Evolutionary conservation across 2,113 vertebrate species (phyloP), one percentile per base, ranked within the genome.

Genomic region (Leptobrachium ailaonicum): DNA sequence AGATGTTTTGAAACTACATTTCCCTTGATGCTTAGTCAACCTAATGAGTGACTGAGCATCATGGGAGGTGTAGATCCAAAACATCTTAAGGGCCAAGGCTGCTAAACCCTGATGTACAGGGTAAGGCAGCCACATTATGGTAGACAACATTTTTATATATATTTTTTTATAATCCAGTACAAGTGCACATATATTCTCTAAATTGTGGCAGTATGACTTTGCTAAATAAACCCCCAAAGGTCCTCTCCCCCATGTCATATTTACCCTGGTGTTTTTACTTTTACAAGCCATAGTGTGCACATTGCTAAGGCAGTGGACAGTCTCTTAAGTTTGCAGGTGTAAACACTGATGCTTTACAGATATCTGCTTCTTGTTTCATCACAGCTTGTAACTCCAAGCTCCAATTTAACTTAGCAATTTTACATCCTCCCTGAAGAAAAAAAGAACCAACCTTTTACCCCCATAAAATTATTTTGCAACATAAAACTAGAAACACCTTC

Each of bases 141-240:
- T 32, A 32, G 20, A 32, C 20, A 32, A 32, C 20, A 32, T 32
- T 32, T 32, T 32, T 32, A 32, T 32, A 32, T 32, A 32, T 32
- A 87, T 82, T 85, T 13, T 66, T 14, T 47, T 53, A 32, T 75
- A 75, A 50, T 74, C 56, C 66, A 62, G 66, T 45, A 75, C 64
- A 32, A 32, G 20, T 32, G 20, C 20, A 32, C 20, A 32, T 32
- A 32, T 32, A 32, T 32, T 32, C 20, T 32, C 20, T 32, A 32
- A 32, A 32, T 32, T 64, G 69, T 79, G 47, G 69, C 12, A 79
- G 71, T 93, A 94, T 91, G 20, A 6, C 43, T 72, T 70, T 72
- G 45, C 58, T 79, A 72, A 72, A 79, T 64, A 72, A 79, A 71
- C 71, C 63, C 70, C 44, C 60, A 80, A 62, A 56, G 70, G 73